Conservation (phyloP, 2,113 vertebrate genomes). For the Heptranchias perlo region DNA sequence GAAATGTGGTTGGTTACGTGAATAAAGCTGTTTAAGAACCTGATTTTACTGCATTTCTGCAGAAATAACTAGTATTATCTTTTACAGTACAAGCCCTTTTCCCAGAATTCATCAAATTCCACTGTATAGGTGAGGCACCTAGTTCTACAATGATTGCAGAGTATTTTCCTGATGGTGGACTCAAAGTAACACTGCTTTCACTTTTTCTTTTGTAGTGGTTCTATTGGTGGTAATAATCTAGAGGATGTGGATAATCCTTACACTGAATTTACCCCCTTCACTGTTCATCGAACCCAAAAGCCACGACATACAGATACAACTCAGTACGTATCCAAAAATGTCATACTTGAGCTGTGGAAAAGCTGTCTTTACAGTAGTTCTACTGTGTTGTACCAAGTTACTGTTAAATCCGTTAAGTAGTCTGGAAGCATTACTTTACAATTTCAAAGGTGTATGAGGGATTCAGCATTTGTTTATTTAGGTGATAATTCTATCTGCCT, state of each 20-base stretch:
- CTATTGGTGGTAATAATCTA: conserved; percentile 52
- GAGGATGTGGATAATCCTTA: conserved; percentile 54
- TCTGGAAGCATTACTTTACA: not conserved
- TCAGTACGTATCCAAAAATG: conserved; percentile 46
- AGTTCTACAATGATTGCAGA: not conserved
- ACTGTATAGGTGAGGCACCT: conserved; percentile 56
- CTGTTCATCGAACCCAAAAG: conserved; percentile 45
- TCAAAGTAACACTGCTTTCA: conserved; percentile 40
- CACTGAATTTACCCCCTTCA: conserved; percentile 50
- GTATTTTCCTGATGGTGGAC: not conserved
- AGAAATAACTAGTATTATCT: conserved; percentile 27
- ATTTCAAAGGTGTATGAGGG: not conserved
- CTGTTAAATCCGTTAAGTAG: not conserved
- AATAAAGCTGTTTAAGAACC: not conserved
- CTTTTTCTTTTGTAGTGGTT: conserved; percentile 53
- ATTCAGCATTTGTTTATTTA: not conserved
- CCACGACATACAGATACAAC: conserved; percentile 45
- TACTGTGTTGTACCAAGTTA: not conserved
- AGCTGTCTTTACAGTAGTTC: not conserved
- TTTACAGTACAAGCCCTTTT: conserved; percentile 55
- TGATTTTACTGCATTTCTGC: no score
- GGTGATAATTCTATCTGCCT: not conserved
- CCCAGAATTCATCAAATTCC: conserved; percentile 57
- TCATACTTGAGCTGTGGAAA: not conserved
- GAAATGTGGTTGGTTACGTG: not conserved